These are phyloP conservation scores for Drosophila borborema DNA, from an alignment of 2,888 invertebrate species.

Conservation along the genomic window DNA sequence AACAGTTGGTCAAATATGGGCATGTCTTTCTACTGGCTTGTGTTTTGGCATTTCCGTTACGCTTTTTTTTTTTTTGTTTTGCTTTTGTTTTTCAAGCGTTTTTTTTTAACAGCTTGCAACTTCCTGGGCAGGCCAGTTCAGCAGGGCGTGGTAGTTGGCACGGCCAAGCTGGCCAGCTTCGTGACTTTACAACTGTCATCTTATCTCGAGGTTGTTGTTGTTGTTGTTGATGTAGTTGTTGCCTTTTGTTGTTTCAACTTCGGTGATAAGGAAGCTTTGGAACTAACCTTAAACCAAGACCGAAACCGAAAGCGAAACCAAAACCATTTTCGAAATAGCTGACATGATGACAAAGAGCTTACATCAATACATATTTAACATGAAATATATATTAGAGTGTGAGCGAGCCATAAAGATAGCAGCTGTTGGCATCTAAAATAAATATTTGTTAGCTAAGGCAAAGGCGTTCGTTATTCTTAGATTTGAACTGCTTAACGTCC, in stretches of 20 bases:
- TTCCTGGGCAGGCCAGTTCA: slow-evolving; percentile 45
- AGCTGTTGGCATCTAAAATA: slow-evolving; percentile 2
- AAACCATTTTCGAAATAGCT: slow-evolving; percentile 4
- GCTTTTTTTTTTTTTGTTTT: slow-evolving; percentile 19
- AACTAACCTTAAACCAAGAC: slow-evolving; percentile 1
- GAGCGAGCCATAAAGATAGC: slow-evolving; percentile 4
- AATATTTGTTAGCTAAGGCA: background rate
- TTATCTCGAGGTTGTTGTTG: slow-evolving; percentile 54
- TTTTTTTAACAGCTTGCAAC: slow-evolving; percentile 45
- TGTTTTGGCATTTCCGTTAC: slow-evolving; percentile 56
- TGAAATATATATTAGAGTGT: background rate
- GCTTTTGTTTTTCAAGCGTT: slow-evolving; percentile 8
- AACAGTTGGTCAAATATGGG: slow-evolving; percentile 48
- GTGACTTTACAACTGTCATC: slow-evolving; percentile 62
- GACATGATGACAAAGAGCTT: slow-evolving; percentile 14
- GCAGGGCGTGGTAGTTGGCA: slow-evolving; percentile 7
- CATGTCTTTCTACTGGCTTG: slow-evolving; percentile 49
- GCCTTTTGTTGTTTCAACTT: slow-evolving; percentile 12
- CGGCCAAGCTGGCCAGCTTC: slow-evolving; percentile 37
- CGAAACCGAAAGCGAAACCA: background rate
- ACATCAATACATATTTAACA: slow-evolving; percentile 2
- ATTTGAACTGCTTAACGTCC: background rate
- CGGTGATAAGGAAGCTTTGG: slow-evolving; percentile 29
- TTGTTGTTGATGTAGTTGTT: slow-evolving; percentile 23
- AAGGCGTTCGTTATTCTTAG: background rate